Conservation (phyloP, 2,888 invertebrate species). For the Branchellion lobata region DNA sequence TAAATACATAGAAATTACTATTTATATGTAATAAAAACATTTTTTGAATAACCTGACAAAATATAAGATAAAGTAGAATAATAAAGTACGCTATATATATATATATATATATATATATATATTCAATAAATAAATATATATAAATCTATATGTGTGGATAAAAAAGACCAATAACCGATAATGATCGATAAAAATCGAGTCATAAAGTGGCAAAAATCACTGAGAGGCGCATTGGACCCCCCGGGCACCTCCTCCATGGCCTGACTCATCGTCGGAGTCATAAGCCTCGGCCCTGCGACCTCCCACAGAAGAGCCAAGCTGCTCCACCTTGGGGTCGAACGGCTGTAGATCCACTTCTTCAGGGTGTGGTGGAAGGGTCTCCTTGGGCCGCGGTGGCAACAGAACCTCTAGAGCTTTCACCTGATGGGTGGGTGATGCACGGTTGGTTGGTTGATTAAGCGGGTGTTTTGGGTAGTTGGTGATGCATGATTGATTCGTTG, state of each 20-base stretch:
- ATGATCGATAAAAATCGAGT: too few relatives aligned
- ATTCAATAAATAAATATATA: too few relatives aligned
- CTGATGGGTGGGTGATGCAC: conserved; percentile 65
- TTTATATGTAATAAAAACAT: too few relatives aligned
- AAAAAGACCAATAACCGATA: too few relatives aligned
- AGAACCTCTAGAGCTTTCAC: conserved; percentile 63
- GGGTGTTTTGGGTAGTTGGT: conserved; percentile 65
- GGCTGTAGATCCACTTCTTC: conserved; percentile 76
- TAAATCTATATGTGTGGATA: too few relatives aligned
- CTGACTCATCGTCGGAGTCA: conserved; percentile 57
- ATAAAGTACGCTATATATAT: too few relatives aligned
- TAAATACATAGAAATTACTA: too few relatives aligned
- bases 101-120: too few relatives aligned
- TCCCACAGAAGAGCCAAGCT: conserved; percentile 40
- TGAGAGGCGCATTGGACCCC: conserved; percentile 48
- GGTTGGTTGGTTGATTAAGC: conserved; percentile 62
- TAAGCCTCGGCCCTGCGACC: conserved; percentile 46
- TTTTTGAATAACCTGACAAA: too few relatives aligned
- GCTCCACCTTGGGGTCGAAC: conserved; percentile 73
- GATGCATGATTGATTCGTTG: too few relatives aligned
- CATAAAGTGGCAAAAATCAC: not conserved
- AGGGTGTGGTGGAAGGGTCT: conserved; percentile 72
- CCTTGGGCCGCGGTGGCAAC: conserved; percentile 63
- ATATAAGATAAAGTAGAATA: too few relatives aligned
- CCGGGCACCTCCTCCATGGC: conserved; percentile 48